A percentile compares a stretch with the other conserved stretches of the same genome.
These are phyloP conservation scores for Babylonia areolata DNA, from an alignment of 1,140 invertebrate genomes.

Conservation along the genomic window DNA sequence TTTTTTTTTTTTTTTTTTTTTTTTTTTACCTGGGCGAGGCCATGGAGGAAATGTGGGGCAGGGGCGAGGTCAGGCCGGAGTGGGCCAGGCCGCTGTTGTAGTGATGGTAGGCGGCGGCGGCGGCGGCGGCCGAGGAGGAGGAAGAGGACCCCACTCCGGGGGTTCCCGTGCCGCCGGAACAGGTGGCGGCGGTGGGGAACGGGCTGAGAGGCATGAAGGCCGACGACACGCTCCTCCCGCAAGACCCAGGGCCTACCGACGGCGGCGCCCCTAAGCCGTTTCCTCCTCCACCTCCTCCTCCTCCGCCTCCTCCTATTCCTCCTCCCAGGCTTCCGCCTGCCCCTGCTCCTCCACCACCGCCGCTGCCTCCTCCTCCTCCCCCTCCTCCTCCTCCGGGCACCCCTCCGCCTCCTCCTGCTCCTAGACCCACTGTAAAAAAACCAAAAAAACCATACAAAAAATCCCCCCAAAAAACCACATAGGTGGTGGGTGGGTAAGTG, in stretches of 20 bases:
- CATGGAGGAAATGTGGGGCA: slow-evolving; percentile 74
- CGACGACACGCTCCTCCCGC: slow-evolving; percentile 59
- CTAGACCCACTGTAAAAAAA: background rate
- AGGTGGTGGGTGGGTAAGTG: too few relatives aligned
- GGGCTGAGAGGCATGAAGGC: slow-evolving; percentile 72
- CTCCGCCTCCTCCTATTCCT: slow-evolving; percentile 30
- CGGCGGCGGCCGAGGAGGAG: slow-evolving; percentile 40
- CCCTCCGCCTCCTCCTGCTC: background rate
- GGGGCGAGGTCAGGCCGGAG: slow-evolving; percentile 65
- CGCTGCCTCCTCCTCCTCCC: slow-evolving; percentile 38
- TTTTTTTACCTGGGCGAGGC: slow-evolving; percentile 51
- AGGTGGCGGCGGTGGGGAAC: slow-evolving; percentile 61
- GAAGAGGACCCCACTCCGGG: slow-evolving; percentile 37
- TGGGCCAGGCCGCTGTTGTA: slow-evolving; percentile 56
- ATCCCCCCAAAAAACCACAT: too few relatives aligned
- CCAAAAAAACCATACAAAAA: too few relatives aligned
- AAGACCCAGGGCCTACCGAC: slow-evolving; percentile 12
- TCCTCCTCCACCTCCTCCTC: slow-evolving; percentile 17
- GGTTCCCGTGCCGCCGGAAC: slow-evolving; percentile 49
- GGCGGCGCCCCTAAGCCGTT: slow-evolving; percentile 29
- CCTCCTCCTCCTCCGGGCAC: background rate
- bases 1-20: too few relatives aligned
- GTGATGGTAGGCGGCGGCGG: slow-evolving; percentile 62
- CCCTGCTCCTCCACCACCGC: background rate
- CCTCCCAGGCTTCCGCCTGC: too few relatives aligned